Percentiles rank a stretch among this genome's conserved stretches.
phyloP scores from a whole-genome alignment of 2,797 vertebrate genomes.

The Ctenopoma kingsleyae region DNA sequence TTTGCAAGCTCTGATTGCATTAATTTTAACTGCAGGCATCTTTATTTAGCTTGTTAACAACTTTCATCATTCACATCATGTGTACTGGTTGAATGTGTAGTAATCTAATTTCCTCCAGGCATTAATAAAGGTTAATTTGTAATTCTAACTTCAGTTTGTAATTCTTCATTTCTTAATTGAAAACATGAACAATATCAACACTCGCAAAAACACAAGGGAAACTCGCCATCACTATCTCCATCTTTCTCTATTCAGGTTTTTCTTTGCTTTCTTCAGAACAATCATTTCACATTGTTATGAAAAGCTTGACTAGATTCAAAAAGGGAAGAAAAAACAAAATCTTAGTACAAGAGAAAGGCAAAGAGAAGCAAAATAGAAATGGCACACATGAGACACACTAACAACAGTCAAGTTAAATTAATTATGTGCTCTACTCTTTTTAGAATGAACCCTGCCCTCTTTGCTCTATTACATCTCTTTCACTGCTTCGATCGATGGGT shows the following conservation, averaged over 20 bases:
- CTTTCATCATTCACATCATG: neutral
- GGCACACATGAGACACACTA: slow-evolving; percentile 25
- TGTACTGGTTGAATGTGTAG: neutral
- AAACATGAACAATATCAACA: slow-evolving; percentile 9
- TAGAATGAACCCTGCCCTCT: slow-evolving; percentile 43
- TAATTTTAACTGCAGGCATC: neutral
- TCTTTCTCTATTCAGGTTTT: slow-evolving; percentile 16
- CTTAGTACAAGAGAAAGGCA: neutral
- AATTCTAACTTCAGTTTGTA: neutral
- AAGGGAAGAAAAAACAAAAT: slow-evolving; percentile 1
- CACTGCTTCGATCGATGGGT: slow-evolving; percentile 56
- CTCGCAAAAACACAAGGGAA: neutral
- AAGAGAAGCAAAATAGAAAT: slow-evolving; percentile 33
- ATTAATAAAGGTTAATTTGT: slow-evolving; percentile 3
- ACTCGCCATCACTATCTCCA: slow-evolving; percentile 1
- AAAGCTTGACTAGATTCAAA: slow-evolving; percentile 17
- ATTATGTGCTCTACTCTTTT: slow-evolving; percentile 60
- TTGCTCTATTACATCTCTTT: slow-evolving; percentile 36
- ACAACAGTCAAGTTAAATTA: slow-evolving; percentile 60
- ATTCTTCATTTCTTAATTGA: neutral
- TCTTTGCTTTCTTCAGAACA: slow-evolving; percentile 20
- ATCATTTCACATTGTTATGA: slow-evolving; percentile 17
- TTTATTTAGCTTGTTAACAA: slow-evolving; percentile 1
- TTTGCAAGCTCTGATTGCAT: neutral
- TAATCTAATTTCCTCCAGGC: neutral